Base-by-base conservation (phyloP, 2,113 vertebrate species). In the Hepsetus odoe region DNA sequence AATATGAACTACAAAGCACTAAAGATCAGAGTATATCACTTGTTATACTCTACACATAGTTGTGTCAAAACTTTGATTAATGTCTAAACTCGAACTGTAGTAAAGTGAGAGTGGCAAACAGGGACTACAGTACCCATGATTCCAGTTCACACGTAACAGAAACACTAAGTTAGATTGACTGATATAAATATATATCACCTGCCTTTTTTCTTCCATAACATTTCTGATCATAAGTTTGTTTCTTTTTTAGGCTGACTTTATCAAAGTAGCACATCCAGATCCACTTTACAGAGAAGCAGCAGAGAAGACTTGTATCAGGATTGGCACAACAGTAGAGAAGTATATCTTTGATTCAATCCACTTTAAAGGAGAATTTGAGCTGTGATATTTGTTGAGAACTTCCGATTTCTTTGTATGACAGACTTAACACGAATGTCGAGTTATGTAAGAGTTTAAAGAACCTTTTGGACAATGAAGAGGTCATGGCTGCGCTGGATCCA, bases 251-350 rank as follows among this genome's bases (percentile, higher is more conserved):
- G 97, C 98, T 24, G 98, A 99, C 86, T 99, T 99, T 90, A 92
- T 99, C 38, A 98, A 97, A 90, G 94, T 97, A 38, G 96, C 96
- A 46, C 98, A 99, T 82, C 98, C 98, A 4, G 93, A 97, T 82
- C 90, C 89, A 9, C 92, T 87, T 0, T 99, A 95, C 87, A 92
- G 97, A 68, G 95, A 97, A 30, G 97, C 97, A 16, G 97, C 97
- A 0, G 96, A 97, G 77, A 97, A 94, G 84, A 93, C 96, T 16
- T 99, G 96, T 82, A 90, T 96, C 28, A 94, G 87, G 58, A 95
- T 99, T 2, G 96, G 97, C 79, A 96, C 97, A 0, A 66, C 96
- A 79, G 98, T 99, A 55, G 98, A 99, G 80, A 98, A 95, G 97
- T 99, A 84, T 77, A 89, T 67, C 1, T 30, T 49, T 40, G 8